Evolutionary conservation across 1,140 invertebrate genomes (phyloP).

Genomic region (Drosophila fuyamai): DNA sequence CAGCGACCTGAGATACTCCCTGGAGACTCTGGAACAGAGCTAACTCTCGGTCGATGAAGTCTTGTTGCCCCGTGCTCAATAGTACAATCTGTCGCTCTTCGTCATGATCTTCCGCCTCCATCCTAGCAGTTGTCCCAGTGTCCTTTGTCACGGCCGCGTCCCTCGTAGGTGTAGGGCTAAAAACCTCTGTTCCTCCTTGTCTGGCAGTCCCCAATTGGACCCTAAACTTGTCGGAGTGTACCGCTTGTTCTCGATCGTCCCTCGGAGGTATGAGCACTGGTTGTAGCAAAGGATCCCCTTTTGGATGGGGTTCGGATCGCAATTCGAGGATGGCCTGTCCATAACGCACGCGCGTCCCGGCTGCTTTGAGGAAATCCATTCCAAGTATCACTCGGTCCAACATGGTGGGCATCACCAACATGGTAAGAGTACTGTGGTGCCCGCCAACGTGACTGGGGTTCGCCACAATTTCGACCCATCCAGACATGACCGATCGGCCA

Average conservation of each 20-base stretch:
- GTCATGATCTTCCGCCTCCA: not conserved
- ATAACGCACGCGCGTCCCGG: too few relatives aligned
- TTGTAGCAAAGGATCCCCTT: not conserved
- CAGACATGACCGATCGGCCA: too few relatives aligned
- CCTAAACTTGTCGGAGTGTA: not conserved
- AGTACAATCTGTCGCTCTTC: not conserved
- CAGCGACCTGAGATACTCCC: not conserved
- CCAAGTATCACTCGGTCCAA: not conserved
- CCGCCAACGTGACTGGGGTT: not conserved
- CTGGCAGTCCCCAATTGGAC: not conserved
- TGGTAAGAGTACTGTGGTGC: not conserved
- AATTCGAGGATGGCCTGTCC: too few relatives aligned
- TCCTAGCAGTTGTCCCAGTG: too few relatives aligned
- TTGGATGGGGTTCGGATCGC: too few relatives aligned
- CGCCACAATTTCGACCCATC: too few relatives aligned
- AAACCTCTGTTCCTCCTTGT: too few relatives aligned
- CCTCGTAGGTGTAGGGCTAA: too few relatives aligned
- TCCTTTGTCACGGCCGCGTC: too few relatives aligned
- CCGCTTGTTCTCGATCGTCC: too few relatives aligned
- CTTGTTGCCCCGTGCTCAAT: not conserved
- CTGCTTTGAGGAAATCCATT: not conserved
- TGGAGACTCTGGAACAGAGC: not conserved
- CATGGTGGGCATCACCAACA: conserved; percentile 1
- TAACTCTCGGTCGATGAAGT: not conserved
- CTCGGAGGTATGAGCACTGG: not conserved